Evolutionary conservation across 2,888 invertebrate genomes (phyloP), one percentile per base, ranked within the genome.

Genomic region (Dexiosoma caninum): DNA sequence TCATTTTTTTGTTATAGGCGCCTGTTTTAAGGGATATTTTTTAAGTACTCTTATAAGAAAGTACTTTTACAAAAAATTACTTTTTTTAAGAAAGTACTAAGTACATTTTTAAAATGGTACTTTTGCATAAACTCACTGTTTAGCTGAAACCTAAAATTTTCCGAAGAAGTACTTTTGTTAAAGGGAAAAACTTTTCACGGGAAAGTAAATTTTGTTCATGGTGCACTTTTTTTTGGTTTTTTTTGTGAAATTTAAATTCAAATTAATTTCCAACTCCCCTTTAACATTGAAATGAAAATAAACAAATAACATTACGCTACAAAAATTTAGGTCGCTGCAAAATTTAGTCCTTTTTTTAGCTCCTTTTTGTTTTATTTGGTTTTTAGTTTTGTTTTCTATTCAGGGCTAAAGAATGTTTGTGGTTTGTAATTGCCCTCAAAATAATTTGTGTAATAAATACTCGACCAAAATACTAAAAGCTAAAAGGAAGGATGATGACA

Each of bases 391-490:
- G 67, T 46, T 62, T 67, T 67, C 60, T 76, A 76, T 81, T 77
- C 72, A 77, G 76, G 67, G 76, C 81, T 57, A 72, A 72, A 76
- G 46, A 67, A 67, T 81, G 71, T 77, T 81, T 72, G 81, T 57
- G 81, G 81, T 51, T 72, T 72, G 72, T 72, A 77, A 81, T 81
- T 81, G 81, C 81, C 81, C 81, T 64, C 67, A 72, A 77, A 81
- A 81, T 81, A 77, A 81, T 81, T 81, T 62, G 69, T 81, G 77
- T 77, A 72, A 81, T 81, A 72, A 67, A 77, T 81, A 81, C 67
- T 67, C 57, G 40, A 74, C 66, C 72, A 67, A 55, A 49, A 37
- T 66, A 42, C 57, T 59, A 49, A 70, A 59, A 71, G 55, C 70
- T 70, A 57, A 57, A 64, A 72, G 67, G 74, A 78, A 66, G 78